phyloP scores from a whole-genome alignment of 2,797 vertebrate genomes.

The Sphaeramia orbicularis region DNA sequence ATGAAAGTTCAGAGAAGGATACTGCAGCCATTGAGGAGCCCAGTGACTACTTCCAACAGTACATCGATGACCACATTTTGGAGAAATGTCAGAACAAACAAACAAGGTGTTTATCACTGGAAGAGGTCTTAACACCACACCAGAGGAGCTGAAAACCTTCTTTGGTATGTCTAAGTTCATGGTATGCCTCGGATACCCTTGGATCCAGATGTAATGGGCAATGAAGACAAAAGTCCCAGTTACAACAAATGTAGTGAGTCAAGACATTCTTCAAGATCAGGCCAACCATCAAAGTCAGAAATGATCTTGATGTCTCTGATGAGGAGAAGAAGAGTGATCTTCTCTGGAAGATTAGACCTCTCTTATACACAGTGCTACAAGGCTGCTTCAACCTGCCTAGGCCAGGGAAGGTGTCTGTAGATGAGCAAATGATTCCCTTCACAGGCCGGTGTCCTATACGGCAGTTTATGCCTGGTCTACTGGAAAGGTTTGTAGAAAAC shows the following conservation, averaged over 20 bases:
- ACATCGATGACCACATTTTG: no score
- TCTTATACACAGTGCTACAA: slow-evolving; percentile 30
- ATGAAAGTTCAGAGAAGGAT: no score
- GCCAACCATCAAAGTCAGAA: slow-evolving; percentile 3
- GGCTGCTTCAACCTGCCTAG: slow-evolving; percentile 33
- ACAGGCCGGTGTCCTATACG: no score
- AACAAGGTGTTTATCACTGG: no score
- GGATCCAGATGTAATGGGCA: no score
- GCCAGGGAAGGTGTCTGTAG: slow-evolving; percentile 16
- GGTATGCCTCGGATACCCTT: slow-evolving; percentile 21
- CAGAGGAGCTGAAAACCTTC: slow-evolving; percentile 30
- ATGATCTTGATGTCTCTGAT: slow-evolving; percentile 20
- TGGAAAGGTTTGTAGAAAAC: no score
- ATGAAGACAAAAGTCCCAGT: background rate
- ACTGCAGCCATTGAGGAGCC: no score
- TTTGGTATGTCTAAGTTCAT: slow-evolving; percentile 25
- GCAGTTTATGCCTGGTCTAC: no score
- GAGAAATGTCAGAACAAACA: no score
- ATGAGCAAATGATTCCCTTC: no score
- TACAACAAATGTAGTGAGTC: slow-evolving; percentile 2
- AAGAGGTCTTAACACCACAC: slow-evolving; percentile 26
- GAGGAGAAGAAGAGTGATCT: no score
- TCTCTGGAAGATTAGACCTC: slow-evolving; percentile 10
- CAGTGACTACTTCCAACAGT: no score
- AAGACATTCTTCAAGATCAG: slow-evolving; percentile 14